phyloP scores from a whole-genome alignment of 2,113 vertebrate genomes.

The Serilophus lunatus region DNA sequence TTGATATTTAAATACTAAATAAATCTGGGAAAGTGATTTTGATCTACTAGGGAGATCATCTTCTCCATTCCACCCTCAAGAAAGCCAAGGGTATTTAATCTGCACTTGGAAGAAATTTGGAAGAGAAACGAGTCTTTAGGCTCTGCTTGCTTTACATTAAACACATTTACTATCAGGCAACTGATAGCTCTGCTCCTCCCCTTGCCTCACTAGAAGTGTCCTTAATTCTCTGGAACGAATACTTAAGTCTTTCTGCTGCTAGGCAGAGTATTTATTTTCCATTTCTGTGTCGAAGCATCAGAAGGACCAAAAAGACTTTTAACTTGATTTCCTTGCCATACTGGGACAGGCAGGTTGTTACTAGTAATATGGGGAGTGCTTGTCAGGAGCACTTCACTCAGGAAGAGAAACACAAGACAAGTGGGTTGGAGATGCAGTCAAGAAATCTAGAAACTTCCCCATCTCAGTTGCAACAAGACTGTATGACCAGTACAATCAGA shows the following conservation, averaged over 20 bases:
- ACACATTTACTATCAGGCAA: constrained; percentile 42
- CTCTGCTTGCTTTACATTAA: constrained; percentile 72
- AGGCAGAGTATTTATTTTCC: neutral
- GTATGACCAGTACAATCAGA: neutral
- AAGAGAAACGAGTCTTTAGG: constrained; percentile 74
- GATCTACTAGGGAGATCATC: constrained; percentile 58
- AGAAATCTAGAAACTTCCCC: neutral
- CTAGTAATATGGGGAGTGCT: neutral
- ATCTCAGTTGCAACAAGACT: neutral
- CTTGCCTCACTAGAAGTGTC: neutral
- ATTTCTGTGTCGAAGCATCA: neutral
- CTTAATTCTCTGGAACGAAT: neutral
- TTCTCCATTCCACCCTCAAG: constrained; percentile 55
- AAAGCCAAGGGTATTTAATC: constrained; percentile 68
- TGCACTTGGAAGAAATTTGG: constrained; percentile 73
- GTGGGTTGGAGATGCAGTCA: neutral
- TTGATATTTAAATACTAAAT: neutral
- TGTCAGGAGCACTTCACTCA: neutral
- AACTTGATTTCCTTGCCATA: neutral
- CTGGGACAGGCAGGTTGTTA: neutral
- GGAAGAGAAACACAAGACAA: neutral
- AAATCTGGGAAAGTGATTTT: constrained; percentile 70
- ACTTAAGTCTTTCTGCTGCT: neutral
- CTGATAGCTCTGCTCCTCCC: neutral
- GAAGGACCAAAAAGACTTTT: neutral